Evolutionary conservation across 2,888 invertebrate genomes (phyloP).

Genomic region (Torymus texanus): DNA sequence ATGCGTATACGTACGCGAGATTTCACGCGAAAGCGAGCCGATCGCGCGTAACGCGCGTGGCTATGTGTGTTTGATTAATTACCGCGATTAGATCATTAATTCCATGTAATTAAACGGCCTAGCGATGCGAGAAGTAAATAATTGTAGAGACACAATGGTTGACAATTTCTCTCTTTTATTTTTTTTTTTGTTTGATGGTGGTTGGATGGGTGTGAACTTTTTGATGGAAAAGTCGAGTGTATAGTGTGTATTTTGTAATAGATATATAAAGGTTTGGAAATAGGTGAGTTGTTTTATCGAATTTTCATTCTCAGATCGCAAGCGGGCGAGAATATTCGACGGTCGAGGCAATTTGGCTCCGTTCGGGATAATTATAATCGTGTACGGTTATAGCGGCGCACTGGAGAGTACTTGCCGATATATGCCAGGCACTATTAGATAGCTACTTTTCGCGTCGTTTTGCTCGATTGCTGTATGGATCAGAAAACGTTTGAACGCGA

Average conservation of each 20-base stretch:
- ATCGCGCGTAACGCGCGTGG: slow-evolving; percentile 38
- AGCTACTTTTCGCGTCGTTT: slow-evolving; percentile 65
- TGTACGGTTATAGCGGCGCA: slow-evolving; percentile 55
- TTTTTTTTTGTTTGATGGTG: not conserved
- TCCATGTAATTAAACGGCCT: slow-evolving; percentile 61
- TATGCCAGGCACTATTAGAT: slow-evolving; percentile 65
- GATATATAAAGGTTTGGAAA: too few relatives aligned
- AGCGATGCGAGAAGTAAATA: slow-evolving; percentile 46
- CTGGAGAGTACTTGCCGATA: slow-evolving; percentile 66
- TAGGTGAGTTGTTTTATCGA: too few relatives aligned
- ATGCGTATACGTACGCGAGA: slow-evolving; percentile 11
- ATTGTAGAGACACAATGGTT: not conserved
- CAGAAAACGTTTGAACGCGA: too few relatives aligned
- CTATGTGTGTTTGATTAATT: slow-evolving; percentile 55
- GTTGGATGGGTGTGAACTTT: too few relatives aligned
- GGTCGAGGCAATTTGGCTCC: slow-evolving; percentile 15
- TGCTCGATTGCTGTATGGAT: slow-evolving; percentile 46
- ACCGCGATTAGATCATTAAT: slow-evolving; percentile 58
- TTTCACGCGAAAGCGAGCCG: slow-evolving; percentile 14
- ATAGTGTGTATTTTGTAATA: too few relatives aligned
- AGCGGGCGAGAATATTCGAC: not conserved
- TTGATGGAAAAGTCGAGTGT: too few relatives aligned
- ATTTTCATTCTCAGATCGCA: slow-evolving; percentile 26
- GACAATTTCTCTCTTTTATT: not conserved
- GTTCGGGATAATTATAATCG: slow-evolving; percentile 67